Percentiles rank a stretch among this genome's conserved stretches.
Conservation (phyloP, 2,888 invertebrate species). For the Caenorhabditis zanzibari region DNA sequence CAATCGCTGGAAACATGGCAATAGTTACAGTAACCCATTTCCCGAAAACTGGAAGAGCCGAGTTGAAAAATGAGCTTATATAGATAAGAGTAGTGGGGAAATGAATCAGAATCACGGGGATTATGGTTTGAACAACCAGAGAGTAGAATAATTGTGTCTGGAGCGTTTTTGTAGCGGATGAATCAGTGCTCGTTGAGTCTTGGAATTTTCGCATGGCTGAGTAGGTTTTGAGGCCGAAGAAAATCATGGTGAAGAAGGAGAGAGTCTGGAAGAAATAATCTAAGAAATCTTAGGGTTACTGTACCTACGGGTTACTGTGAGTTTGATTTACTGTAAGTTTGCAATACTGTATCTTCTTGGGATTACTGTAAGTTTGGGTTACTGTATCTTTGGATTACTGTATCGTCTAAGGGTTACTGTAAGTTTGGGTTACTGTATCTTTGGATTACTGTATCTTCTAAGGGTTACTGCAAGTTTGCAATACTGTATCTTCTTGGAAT, state of each 20-base stretch:
- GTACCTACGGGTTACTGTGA: no score
- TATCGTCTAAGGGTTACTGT: no score
- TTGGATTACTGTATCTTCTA: no score
- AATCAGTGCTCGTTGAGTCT: neutral
- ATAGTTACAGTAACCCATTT: slow-evolving; percentile 16
- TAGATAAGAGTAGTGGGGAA: slow-evolving; percentile 1
- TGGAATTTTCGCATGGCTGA: slow-evolving; percentile 6
- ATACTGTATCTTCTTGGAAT: no score
- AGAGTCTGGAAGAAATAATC: neutral
- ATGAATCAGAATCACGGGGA: slow-evolving; percentile 23
- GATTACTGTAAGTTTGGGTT: neutral
- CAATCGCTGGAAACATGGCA: slow-evolving; percentile 29
- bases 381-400: no score
- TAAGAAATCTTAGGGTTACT: no score
- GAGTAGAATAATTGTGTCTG: slow-evolving; percentile 23
- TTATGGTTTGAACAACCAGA: slow-evolving; percentile 17
- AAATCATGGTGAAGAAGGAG: slow-evolving; percentile 18
- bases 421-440: no score
- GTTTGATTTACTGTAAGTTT: no score
- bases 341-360: no score
- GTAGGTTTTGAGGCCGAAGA: slow-evolving; percentile 1
- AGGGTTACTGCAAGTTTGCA: no score
- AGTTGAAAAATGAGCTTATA: neutral
- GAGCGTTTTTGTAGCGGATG: neutral
- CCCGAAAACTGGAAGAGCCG: slow-evolving; percentile 2